These are phyloP conservation scores for Pantelozetes paolii DNA, from an alignment of 2,888 invertebrate species.

Conservation along the genomic window DNA sequence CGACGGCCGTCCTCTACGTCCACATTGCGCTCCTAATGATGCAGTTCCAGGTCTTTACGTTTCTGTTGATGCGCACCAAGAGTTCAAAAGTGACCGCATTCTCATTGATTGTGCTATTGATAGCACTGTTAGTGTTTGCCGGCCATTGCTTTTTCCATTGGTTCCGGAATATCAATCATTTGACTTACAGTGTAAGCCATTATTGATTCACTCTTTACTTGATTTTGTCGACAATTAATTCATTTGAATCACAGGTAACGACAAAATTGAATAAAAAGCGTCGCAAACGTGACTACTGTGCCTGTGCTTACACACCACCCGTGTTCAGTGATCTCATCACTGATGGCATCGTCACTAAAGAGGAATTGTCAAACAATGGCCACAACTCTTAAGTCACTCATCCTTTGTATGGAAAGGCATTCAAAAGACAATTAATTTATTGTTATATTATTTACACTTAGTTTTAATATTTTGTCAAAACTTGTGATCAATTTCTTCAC, in stretches of 20 bases:
- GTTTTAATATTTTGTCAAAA: no score
- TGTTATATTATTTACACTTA: no score
- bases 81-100: slow-evolving; percentile 49
- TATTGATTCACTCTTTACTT: neutral
- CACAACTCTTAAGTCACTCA: neutral
- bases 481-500: no score
- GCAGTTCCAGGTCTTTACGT: slow-evolving; percentile 44
- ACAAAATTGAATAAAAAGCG: slow-evolving; percentile 31
- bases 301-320: slow-evolving; percentile 43
- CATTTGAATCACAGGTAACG: slow-evolving; percentile 36
- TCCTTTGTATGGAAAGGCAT: no score
- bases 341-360: slow-evolving; percentile 20
- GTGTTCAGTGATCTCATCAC: slow-evolving; percentile 40
- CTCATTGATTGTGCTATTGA: slow-evolving; percentile 61
- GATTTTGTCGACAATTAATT: neutral
- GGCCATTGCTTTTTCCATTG: slow-evolving; percentile 57
- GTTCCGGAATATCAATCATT: slow-evolving; percentile 50
- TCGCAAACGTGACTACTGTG: slow-evolving; percentile 42
- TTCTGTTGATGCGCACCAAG: slow-evolving; percentile 37
- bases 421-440: no score
- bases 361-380: slow-evolving; percentile 14
- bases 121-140: slow-evolving; percentile 61
- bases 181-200: slow-evolving; percentile 43
- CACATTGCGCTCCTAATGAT: slow-evolving; percentile 57
- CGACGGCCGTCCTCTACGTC: slow-evolving; percentile 72